Conservation (phyloP, 2,888 invertebrate species). For the Trissoscelio sp. region DNA sequence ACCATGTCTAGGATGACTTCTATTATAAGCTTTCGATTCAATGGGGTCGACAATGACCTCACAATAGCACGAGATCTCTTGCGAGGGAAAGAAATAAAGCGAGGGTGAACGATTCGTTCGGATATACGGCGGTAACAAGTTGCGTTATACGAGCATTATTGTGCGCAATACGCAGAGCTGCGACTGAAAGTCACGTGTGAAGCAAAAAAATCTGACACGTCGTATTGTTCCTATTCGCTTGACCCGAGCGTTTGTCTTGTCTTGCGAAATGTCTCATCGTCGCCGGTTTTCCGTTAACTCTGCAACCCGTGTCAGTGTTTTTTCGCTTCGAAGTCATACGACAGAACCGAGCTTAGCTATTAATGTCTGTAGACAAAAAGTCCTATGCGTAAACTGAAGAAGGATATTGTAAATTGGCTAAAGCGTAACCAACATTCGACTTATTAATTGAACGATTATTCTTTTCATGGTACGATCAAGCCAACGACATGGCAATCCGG, state of each 20-base stretch:
- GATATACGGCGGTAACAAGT: slow-evolving; percentile 73
- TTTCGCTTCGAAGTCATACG: slow-evolving; percentile 50
- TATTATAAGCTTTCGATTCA: slow-evolving; percentile 73
- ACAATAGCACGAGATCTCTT: slow-evolving; percentile 73
- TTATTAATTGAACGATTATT: slow-evolving; percentile 77
- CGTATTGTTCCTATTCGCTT: slow-evolving; percentile 75
- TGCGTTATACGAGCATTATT: slow-evolving; percentile 70
- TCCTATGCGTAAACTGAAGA: slow-evolving; percentile 25
- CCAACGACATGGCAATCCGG: slow-evolving; percentile 45
- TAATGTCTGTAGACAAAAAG: slow-evolving; percentile 68
- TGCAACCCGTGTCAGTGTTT: slow-evolving; percentile 34
- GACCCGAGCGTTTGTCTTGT: slow-evolving; percentile 49
- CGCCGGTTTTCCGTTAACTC: neutral
- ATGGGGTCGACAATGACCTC: slow-evolving; percentile 76
- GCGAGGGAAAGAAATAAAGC: slow-evolving; percentile 69
- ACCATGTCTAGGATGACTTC: slow-evolving; percentile 74
- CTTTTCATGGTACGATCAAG: slow-evolving; percentile 39
- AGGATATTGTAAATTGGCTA: slow-evolving; percentile 58
- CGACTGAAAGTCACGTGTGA: slow-evolving; percentile 49
- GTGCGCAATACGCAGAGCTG: slow-evolving; percentile 33
- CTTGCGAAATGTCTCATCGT: slow-evolving; percentile 53
- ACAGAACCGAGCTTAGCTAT: slow-evolving; percentile 75
- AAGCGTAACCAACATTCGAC: slow-evolving; percentile 59
- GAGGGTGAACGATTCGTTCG: slow-evolving; percentile 59
- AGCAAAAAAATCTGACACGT: slow-evolving; percentile 74